Evolutionary conservation across 2,113 vertebrate species (phyloP), one percentile per base, ranked within the genome.

Genomic region (Channa maculata): DNA sequence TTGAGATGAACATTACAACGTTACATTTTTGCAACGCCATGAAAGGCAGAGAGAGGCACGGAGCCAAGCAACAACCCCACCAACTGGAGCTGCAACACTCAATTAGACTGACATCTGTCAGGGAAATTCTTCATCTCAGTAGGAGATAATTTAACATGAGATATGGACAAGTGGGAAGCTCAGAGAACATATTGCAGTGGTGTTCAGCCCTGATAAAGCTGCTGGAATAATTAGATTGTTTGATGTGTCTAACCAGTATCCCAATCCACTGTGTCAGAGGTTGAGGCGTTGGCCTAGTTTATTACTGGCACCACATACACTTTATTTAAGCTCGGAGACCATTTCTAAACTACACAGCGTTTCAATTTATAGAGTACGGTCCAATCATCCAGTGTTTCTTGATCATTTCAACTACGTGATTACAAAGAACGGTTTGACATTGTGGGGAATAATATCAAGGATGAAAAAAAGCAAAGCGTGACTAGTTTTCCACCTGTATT

Each of bases 31-130:
- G 68, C 58, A 58, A 64, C 14, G 5, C 79, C 68, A 76, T 65
- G 65, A 10, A 36, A 54, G 52, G 52, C 48, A 70, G 11, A 62
- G 24, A 44, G 61, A 51, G 52, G 51, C 48, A 46, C 15, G 1
- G 44, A 69, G 75, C 65, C 71, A 85, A 72, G 48, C 50, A 51
- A 49, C 74, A 53, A 59, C 33, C 45, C 8, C 58, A 76, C 71
- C 79, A 80, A 72, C 70, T 68, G 80, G 60, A 88, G 75, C 60
- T 54, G 66, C 54, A 73, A 49, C 74, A 79, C 82, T 89, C 86
- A 80, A 81, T 91, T 90, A 88, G 81, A 86, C 77, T 77, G 87
- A 76, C 88, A 82, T 87, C 71, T 91, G 86, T 72, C 90, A 84
- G 59, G 54, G 65, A 86, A 77, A 79, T 44, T 67, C 69, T 75